Conservation (phyloP, 2,888 invertebrate genomes). For the Noctuana brunneofusca region DNA sequence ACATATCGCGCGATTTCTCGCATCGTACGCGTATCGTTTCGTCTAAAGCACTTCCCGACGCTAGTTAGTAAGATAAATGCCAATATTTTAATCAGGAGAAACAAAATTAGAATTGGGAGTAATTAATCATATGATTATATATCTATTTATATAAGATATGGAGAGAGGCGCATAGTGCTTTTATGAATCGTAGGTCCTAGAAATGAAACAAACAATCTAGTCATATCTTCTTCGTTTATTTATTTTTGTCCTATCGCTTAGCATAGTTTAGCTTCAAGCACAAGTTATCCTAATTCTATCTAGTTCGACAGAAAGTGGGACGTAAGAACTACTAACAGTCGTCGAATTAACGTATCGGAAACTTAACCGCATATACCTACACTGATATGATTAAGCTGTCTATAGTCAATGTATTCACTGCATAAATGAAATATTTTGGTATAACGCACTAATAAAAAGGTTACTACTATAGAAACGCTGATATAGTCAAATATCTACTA, state of each 20-base stretch:
- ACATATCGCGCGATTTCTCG: constrained; percentile 33
- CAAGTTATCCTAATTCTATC: constrained; percentile 44
- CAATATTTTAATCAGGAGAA: constrained; percentile 79
- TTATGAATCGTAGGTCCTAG: constrained; percentile 79
- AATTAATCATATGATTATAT: constrained; percentile 76
- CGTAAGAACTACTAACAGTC: constrained; percentile 1
- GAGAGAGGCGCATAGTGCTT: constrained; percentile 82
- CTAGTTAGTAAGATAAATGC: constrained; percentile 78
- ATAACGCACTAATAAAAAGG: constrained; percentile 34
- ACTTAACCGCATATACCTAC: constrained; percentile 2
- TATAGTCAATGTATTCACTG: constrained; percentile 30
- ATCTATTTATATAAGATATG: constrained; percentile 81
- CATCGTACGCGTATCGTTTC: constrained; percentile 34
- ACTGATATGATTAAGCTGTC: constrained; percentile 13
- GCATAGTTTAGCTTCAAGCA: constrained; percentile 83
- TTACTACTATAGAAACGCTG: constrained; percentile 30
- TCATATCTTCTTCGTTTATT: constrained; percentile 79
- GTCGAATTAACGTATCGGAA: constrained; percentile 24
- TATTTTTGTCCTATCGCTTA: constrained; percentile 77
- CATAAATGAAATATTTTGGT: constrained; percentile 41
- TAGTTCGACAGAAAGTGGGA: constrained; percentile 6
- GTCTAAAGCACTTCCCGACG: constrained; percentile 57
- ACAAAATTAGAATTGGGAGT: constrained; percentile 77
- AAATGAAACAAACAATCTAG: constrained; percentile 78
- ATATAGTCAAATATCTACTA: constrained; percentile 32